These are phyloP conservation scores for Ips typographus DNA, from an alignment of 1,140 invertebrate genomes.

Conservation along the genomic window DNA sequence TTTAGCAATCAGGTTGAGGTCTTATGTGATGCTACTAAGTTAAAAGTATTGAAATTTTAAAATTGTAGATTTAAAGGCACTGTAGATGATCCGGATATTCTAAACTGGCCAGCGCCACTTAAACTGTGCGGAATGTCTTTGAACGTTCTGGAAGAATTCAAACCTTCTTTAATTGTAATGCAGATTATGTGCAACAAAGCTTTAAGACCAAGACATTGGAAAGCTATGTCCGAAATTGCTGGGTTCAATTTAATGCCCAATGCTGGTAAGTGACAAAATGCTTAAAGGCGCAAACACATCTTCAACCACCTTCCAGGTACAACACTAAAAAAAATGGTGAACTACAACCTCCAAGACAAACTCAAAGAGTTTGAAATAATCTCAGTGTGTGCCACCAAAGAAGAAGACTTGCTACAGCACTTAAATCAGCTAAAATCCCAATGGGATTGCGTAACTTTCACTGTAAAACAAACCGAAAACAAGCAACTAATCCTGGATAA, in stretches of 20 bases:
- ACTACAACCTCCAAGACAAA: conserved; percentile 70
- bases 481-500: conserved; percentile 61
- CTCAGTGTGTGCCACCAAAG: conserved; percentile 84
- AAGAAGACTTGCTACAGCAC: conserved; percentile 74
- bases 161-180: conserved; percentile 76
- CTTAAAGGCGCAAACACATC: neutral
- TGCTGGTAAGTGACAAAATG: conserved; percentile 54
- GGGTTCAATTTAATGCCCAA: conserved; percentile 82
- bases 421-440: conserved; percentile 79
- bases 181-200: conserved; percentile 85
- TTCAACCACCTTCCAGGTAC: conserved; percentile 53
- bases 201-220: conserved; percentile 82
- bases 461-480: conserved; percentile 71
- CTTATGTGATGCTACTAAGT: conserved; percentile 47
- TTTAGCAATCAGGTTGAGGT: conserved; percentile 56
- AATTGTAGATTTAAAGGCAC: conserved; percentile 58
- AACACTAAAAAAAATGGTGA: conserved; percentile 77
- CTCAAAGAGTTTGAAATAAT: conserved; percentile 81
- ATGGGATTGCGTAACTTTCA: conserved; percentile 76
- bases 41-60: neutral
- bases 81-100: conserved; percentile 74
- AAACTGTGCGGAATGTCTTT: conserved; percentile 59
- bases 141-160: conserved; percentile 75
- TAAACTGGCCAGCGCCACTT: conserved; percentile 74
- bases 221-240: conserved; percentile 80